These are phyloP conservation scores for Eudasyphora cyanicolor DNA, from an alignment of 2,888 invertebrate species.

Conservation along the genomic window DNA sequence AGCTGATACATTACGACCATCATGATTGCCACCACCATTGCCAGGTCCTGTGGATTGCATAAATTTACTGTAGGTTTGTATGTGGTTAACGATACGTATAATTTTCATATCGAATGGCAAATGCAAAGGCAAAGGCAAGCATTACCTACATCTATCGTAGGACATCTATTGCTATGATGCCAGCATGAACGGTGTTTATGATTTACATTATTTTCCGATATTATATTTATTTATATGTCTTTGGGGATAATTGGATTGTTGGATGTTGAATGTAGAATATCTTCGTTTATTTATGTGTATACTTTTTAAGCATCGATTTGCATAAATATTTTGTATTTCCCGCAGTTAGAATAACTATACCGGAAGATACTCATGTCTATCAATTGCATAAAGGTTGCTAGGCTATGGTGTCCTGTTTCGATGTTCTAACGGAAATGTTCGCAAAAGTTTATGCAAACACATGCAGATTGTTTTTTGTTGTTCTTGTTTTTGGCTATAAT, in stretches of 20 bases:
- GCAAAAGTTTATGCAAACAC: neutral
- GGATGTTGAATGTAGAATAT: neutral
- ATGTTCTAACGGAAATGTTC: too few species aligned
- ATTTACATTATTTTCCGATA: conserved; percentile 58
- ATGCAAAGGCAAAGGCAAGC: neutral
- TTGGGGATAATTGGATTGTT: conserved; percentile 64
- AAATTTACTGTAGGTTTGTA: neutral
- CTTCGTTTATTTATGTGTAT: neutral
- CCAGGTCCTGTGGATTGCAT: neutral
- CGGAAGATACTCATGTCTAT: neutral
- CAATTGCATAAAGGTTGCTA: neutral
- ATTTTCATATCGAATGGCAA: conserved; percentile 53
- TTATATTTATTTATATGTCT: conserved; percentile 63
- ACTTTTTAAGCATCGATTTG: conserved; percentile 1
- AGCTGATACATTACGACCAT: neutral
- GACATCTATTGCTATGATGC: neutral
- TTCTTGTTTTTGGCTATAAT: too few species aligned
- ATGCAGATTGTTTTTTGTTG: neutral
- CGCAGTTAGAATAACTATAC: neutral
- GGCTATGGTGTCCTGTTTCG: neutral
- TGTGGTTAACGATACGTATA: conserved; percentile 54
- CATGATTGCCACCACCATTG: neutral
- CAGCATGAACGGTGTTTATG: conserved; percentile 46
- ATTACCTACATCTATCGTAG: neutral
- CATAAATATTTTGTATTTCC: conserved; percentile 1